A percentile compares a stretch with the other conserved stretches of the same genome.
Evolutionary conservation across 1,140 invertebrate species (phyloP).

Genomic region (Pachypeltis micranthus): DNA sequence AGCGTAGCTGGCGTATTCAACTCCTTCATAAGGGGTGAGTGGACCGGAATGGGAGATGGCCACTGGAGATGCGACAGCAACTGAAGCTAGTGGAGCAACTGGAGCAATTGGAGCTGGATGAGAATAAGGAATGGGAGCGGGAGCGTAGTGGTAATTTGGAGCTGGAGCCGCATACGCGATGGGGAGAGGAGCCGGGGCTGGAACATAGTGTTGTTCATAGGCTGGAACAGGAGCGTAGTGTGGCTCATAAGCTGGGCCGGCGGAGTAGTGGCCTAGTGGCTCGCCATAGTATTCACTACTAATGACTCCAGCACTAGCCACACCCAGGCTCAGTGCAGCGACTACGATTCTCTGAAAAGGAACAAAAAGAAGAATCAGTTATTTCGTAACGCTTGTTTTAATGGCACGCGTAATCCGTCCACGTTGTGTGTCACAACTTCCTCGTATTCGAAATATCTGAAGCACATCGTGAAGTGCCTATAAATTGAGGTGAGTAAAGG

Average conservation of each 20-base stretch:
- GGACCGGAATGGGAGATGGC: constrained; percentile 2
- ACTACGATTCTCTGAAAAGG: constrained; percentile 1
- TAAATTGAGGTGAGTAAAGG: too few species aligned
- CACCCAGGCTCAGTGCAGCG: constrained; percentile 1
- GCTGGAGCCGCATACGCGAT: neutral
- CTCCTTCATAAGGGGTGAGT: constrained; percentile 17
- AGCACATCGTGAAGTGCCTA: too few species aligned
- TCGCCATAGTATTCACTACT: constrained; percentile 13
- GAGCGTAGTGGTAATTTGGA: neutral
- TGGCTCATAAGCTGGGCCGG: neutral
- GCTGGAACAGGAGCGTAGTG: neutral
- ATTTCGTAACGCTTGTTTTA: too few species aligned
- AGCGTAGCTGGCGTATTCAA: constrained; percentile 27
- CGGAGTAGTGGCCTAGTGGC: neutral
- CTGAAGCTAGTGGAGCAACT: constrained; percentile 8
- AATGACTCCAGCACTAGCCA: neutral
- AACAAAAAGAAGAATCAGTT: too few species aligned
- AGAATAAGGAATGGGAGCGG: neutral
- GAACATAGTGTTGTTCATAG: too few species aligned
- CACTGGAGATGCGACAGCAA: neutral
- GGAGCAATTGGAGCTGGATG: constrained; percentile 7
- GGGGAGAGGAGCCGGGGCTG: neutral
- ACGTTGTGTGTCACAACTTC: too few species aligned
- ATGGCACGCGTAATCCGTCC: too few species aligned
- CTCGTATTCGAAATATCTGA: too few species aligned